These are phyloP conservation scores for Eolophus roseicapilla DNA, from an alignment of 2,113 vertebrate species.

Conservation along the genomic window DNA sequence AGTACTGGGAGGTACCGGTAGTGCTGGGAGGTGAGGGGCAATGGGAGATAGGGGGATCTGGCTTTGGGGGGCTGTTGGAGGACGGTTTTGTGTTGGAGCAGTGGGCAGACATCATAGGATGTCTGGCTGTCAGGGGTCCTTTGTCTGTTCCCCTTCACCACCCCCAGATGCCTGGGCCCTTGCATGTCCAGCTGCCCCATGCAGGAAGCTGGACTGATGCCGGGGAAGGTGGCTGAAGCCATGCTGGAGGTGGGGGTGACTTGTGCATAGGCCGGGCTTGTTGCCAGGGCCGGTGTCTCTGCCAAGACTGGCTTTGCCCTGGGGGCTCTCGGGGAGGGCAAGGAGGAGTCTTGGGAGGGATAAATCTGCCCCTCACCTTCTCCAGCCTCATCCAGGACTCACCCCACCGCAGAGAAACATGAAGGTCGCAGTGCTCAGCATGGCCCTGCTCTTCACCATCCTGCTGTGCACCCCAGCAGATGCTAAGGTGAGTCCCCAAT, in stretches of 20 bases:
- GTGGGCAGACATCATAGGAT: no score
- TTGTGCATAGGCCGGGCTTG: not conserved
- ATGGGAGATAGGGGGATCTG: not conserved
- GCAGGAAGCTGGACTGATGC: not conserved
- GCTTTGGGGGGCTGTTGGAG: not conserved
- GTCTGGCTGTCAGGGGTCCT: not conserved
- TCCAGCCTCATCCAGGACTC: not conserved
- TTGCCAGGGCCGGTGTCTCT: not conserved
- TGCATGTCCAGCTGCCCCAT: not conserved
- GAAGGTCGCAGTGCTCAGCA: not conserved
- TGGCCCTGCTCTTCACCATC: not conserved
- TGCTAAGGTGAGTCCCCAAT: not conserved
- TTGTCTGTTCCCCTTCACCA: rapidly evolving
- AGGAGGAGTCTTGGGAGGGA: not conserved
- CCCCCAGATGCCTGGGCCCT: not conserved
- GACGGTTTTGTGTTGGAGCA: not conserved
- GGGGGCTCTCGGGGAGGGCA: rapidly evolving
- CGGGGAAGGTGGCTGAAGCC: not conserved
- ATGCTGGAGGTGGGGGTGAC: rapidly evolving
- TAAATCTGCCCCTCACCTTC: not conserved
- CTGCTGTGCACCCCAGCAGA: not conserved
- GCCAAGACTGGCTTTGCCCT: not conserved
- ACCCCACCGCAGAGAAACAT: not conserved
- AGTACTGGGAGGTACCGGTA: no score
- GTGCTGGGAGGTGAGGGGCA: not conserved